These are phyloP conservation scores for Syngnathus floridae DNA, from an alignment of 2,113 vertebrate species.

Conservation along the genomic window DNA sequence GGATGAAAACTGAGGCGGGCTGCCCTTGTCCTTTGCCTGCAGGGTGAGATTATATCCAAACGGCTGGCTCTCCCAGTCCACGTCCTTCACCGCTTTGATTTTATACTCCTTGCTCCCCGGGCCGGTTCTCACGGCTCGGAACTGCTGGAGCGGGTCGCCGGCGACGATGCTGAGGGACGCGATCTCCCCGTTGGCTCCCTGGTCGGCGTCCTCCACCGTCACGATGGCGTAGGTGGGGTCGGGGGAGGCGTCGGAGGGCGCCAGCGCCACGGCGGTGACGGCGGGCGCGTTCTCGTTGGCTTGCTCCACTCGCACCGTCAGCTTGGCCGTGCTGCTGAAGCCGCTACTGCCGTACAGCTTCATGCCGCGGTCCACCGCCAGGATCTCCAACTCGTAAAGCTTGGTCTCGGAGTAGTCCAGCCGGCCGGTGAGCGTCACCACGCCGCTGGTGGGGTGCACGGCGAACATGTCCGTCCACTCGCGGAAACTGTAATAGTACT, in stretches of 20 bases:
- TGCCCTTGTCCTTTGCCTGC: slow-evolving; percentile 95
- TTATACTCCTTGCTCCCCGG: slow-evolving; percentile 92
- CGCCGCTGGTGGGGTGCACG: slow-evolving; percentile 91
- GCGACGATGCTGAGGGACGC: slow-evolving; percentile 88
- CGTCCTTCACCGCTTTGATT: slow-evolving; percentile 78
- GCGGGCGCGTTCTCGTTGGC: slow-evolving; percentile 84
- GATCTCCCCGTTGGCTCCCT: slow-evolving; percentile 86
- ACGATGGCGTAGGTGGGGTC: slow-evolving; percentile 86
- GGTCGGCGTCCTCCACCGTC: slow-evolving; percentile 86
- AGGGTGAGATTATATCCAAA: slow-evolving; percentile 94
- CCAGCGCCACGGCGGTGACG: slow-evolving; percentile 76
- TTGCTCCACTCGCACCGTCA: slow-evolving; percentile 84
- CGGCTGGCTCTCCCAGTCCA: slow-evolving; percentile 87
- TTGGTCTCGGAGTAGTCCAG: slow-evolving; percentile 82
- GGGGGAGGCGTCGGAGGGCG: slow-evolving; percentile 76
- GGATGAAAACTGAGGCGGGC: slow-evolving; percentile 84
- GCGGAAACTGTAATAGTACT: slow-evolving; percentile 97
- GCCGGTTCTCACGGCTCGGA: slow-evolving; percentile 80
- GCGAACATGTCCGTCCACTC: slow-evolving; percentile 94
- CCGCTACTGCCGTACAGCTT: slow-evolving; percentile 95
- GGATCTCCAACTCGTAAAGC: slow-evolving; percentile 87
- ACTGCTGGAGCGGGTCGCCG: slow-evolving; percentile 86
- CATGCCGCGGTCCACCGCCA: slow-evolving; percentile 92
- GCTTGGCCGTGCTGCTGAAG: slow-evolving; percentile 91
- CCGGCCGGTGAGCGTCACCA: slow-evolving; percentile 83